phyloP scores from a whole-genome alignment of 2,888 invertebrate species.

The Nemurella pictetii region DNA sequence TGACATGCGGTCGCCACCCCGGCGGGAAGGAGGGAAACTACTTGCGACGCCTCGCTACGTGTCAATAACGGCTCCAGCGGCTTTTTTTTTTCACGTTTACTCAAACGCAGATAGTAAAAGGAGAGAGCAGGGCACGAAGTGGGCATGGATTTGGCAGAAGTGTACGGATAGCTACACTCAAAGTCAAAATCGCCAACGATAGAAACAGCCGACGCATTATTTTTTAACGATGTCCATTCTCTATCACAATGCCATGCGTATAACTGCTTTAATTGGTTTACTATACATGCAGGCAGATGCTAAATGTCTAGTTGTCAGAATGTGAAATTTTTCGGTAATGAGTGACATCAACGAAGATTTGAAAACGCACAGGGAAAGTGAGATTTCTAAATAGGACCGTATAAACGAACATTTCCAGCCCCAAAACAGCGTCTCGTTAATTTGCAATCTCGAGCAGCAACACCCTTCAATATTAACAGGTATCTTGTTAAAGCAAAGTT shows the following conservation, averaged over 20 bases:
- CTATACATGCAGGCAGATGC: too few species aligned
- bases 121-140: neutral
- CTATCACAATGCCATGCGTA: too few species aligned
- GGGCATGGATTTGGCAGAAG: conserved; percentile 10
- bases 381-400: neutral
- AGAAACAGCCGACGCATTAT: neutral
- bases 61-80: conserved; percentile 14
- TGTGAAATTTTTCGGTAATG: too few species aligned
- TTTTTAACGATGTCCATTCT: neutral
- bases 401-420: neutral
- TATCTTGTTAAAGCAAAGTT: neutral
- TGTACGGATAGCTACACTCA: neutral
- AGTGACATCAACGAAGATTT: neutral
- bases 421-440: neutral
- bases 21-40: neutral
- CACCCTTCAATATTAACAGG: neutral
- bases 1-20: neutral
- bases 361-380: neutral
- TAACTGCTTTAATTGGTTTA: too few species aligned
- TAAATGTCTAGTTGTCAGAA: neutral
- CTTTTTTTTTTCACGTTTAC: conserved; percentile 27
- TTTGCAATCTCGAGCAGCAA: neutral
- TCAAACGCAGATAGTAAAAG: conserved; percentile 23
- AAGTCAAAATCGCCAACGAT: neutral
- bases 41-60: conserved; percentile 16